A percentile compares a stretch with the other conserved stretches of the same genome.
These are phyloP conservation scores for Barbus barbus DNA, from an alignment of 2,113 vertebrate species.

Conservation along the genomic window DNA sequence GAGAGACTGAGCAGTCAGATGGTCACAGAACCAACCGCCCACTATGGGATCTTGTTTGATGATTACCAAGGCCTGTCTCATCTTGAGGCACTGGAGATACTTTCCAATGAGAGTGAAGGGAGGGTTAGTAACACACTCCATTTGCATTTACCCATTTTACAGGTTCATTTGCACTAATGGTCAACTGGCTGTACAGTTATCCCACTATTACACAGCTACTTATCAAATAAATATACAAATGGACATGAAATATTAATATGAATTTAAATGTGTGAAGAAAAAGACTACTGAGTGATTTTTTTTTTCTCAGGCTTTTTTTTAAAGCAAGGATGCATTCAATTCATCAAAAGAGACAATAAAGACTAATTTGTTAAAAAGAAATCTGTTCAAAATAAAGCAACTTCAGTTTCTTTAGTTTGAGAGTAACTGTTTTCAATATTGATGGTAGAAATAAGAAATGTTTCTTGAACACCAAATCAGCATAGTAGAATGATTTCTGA, in stretches of 20 bases:
- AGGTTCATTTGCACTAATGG: background rate
- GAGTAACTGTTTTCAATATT: too few species aligned
- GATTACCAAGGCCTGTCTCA: conserved; percentile 97
- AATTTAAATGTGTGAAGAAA: background rate
- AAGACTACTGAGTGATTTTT: background rate
- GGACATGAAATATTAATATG: background rate
- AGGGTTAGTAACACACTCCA: conserved; percentile 76
- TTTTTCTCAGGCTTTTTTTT: background rate
- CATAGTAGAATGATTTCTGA: background rate
- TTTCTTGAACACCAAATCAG: background rate
- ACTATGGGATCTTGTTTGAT: conserved; percentile 95
- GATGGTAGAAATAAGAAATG: too few species aligned
- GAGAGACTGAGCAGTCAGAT: conserved; percentile 84
- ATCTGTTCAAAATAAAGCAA: too few species aligned
- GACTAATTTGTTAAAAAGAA: too few species aligned
- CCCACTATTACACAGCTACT: background rate
- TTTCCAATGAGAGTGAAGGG: conserved; percentile 94
- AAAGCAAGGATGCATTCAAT: background rate
- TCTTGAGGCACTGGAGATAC: conserved; percentile 96
- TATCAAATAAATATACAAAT: background rate
- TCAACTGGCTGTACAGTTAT: background rate
- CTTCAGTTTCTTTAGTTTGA: too few species aligned
- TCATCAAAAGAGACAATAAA: background rate
- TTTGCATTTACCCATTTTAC: background rate
- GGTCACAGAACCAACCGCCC: conserved; percentile 84